Base-by-base conservation (phyloP, 2,797 vertebrate genomes). In the Brachyrhaphis roseni region DNA sequence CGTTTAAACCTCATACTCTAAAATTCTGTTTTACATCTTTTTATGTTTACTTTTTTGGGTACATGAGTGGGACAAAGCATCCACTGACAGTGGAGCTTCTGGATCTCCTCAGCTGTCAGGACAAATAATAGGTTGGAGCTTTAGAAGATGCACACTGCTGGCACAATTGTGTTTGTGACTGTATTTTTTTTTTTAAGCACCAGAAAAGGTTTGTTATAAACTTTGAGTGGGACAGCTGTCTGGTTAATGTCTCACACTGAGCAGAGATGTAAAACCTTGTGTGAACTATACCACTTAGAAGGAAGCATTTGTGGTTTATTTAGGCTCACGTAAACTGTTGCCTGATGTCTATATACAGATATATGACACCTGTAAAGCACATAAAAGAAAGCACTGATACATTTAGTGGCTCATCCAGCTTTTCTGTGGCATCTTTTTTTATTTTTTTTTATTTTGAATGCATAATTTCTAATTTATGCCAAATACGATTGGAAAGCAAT, bases 21-120 rank as follows among this genome's bases (percentile, higher is more conserved):
- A 45, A 86, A 66, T 80, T 86, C 90, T 90, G 87, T 85, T 93
- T 85, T 90, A 92, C 87, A 77, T 94, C 84, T 80, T 84, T 81
- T 79, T 72, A 59, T 88, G 91, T 95, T 93, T 91, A 92, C 86
- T 78, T 91, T 86, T 84, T 82, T 2, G 74, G 82, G 74, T 86
- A 86, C 82, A 64, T 55, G 80, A 75, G 71, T 78, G 82, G 75
- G 79, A 80, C 81, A 47, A 82, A 83, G 82, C 87, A 36, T 23
- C 31, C 83, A 83, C 87, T 82, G 68, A 62, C 49, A 53, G 55
- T 2, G 77, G 74, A 84, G 70, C 84, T 74, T 94, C 92, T 95
- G 93, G 91, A 87, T 90, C 75, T 87, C 85, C 43, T 93, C 92
- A 90, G 75, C 43, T 0, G 83, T 87, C 4, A 4, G 31, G 75